Conservation (phyloP, 2,797 vertebrate species). For the Melanogrammus aeglefinus region DNA sequence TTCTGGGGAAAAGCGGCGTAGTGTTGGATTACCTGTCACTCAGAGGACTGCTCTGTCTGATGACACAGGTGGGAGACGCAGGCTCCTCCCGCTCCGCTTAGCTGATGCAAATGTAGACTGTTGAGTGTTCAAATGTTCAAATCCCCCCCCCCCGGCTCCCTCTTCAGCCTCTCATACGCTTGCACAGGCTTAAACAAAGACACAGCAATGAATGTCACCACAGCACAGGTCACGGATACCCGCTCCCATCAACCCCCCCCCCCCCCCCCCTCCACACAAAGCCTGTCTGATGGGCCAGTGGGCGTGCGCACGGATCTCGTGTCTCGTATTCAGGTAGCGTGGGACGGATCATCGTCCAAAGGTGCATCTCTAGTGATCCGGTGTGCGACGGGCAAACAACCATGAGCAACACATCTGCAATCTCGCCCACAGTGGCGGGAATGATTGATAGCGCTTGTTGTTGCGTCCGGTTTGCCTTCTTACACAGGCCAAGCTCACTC, state of each 20-base stretch:
- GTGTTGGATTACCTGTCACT: slow-evolving; percentile 50
- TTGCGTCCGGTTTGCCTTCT: background rate
- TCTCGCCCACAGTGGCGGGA: background rate
- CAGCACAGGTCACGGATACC: background rate
- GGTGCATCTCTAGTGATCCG: background rate
- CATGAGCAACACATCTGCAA: background rate
- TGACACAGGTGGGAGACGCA: slow-evolving; percentile 21
- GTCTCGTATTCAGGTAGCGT: background rate
- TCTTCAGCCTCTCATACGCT: background rate
- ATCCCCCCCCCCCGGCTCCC: slow-evolving; percentile 7
- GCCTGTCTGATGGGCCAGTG: background rate
- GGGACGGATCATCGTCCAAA: background rate
- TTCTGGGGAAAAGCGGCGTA: slow-evolving; percentile 36
- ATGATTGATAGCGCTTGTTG: background rate
- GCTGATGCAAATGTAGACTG: slow-evolving; percentile 15
- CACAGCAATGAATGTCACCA: background rate
- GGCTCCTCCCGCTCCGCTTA: slow-evolving; percentile 8
- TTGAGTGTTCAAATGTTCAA: slow-evolving; percentile 29
- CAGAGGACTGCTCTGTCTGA: slow-evolving; percentile 29
- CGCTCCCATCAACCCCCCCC: background rate
- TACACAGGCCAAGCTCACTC: background rate
- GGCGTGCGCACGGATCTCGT: too few species aligned
- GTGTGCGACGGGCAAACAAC: background rate
- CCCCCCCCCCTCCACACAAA: background rate
- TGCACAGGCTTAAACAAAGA: background rate